These are phyloP conservation scores for Leucopternis melanops DNA, from an alignment of 2,113 vertebrate species.

Conservation along the genomic window DNA sequence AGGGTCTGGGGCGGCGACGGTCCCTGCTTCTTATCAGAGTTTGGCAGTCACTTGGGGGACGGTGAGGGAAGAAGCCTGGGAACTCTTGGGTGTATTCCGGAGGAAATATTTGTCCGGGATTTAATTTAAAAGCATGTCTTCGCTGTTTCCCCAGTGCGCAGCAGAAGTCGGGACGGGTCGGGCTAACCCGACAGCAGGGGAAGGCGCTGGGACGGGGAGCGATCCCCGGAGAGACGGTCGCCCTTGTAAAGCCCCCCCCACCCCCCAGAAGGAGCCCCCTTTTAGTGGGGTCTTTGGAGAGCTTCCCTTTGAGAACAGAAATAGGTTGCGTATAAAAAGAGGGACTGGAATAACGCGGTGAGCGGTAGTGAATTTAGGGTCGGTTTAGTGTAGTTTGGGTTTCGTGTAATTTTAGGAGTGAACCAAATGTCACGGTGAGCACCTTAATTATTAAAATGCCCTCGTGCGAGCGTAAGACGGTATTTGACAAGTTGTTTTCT, in stretches of 20 bases:
- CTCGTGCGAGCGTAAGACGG: background rate
- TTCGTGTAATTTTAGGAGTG: background rate
- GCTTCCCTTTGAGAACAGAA: accelerated
- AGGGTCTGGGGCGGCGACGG: background rate
- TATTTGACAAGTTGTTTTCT: background rate
- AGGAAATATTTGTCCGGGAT: background rate
- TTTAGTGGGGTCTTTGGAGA: background rate
- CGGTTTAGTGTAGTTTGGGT: background rate
- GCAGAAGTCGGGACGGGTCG: background rate
- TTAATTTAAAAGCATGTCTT: background rate
- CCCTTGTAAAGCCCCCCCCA: too few species aligned
- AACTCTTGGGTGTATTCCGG: background rate
- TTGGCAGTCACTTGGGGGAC: background rate
- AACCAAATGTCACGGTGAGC: background rate
- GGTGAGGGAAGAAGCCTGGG: background rate
- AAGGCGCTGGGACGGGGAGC: background rate
- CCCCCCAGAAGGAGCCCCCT: background rate
- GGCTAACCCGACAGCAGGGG: background rate
- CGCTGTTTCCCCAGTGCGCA: background rate
- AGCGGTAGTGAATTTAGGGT: background rate
- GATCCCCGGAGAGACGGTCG: background rate
- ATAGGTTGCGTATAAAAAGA: background rate
- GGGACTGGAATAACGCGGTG: background rate
- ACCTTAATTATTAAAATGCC: background rate
- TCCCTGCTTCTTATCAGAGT: background rate